Evolutionary conservation across 2,888 invertebrate genomes (phyloP).

Genomic region (Bedellia somnulentella): DNA sequence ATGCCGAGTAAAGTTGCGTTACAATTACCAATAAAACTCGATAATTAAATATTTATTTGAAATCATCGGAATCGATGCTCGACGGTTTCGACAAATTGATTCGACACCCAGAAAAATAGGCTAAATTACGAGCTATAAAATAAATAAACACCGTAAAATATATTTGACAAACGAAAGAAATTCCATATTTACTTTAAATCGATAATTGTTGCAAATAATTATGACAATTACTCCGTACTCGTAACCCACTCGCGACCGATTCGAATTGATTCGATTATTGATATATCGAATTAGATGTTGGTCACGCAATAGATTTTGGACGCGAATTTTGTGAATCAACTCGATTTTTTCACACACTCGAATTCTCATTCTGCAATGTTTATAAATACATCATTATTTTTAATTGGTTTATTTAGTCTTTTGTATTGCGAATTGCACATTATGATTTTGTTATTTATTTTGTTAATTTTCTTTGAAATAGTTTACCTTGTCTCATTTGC

Average conservation of each 20-base stretch:
- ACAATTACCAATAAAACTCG: slow-evolving; percentile 44
- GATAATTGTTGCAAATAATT: slow-evolving; percentile 40
- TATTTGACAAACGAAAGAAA: slow-evolving; percentile 36
- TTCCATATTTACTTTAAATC: slow-evolving; percentile 37
- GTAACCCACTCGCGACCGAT: slow-evolving; percentile 28
- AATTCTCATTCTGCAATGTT: too few species aligned
- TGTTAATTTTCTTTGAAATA: too few species aligned
- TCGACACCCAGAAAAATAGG: slow-evolving; percentile 42
- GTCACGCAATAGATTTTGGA: slow-evolving; percentile 29
- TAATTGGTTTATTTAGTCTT: too few species aligned
- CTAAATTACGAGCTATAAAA: slow-evolving; percentile 33
- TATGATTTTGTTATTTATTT: too few species aligned
- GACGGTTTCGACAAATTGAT: slow-evolving; percentile 43
- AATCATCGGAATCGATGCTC: slow-evolving; percentile 39
- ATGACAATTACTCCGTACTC: too few species aligned
- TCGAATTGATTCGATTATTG: slow-evolving; percentile 33
- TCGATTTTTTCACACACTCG: slow-evolving; percentile 9
- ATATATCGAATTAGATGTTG: slow-evolving; percentile 24
- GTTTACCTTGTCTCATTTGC: too few species aligned
- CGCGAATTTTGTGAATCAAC: slow-evolving; percentile 2
- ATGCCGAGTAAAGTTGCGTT: slow-evolving; percentile 44
- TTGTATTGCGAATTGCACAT: too few species aligned
- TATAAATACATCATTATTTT: too few species aligned
- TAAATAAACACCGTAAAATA: slow-evolving; percentile 38
- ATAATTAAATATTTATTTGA: slow-evolving; percentile 57